Conservation (phyloP, 1,140 invertebrate species). For the Bombus polaris region DNA sequence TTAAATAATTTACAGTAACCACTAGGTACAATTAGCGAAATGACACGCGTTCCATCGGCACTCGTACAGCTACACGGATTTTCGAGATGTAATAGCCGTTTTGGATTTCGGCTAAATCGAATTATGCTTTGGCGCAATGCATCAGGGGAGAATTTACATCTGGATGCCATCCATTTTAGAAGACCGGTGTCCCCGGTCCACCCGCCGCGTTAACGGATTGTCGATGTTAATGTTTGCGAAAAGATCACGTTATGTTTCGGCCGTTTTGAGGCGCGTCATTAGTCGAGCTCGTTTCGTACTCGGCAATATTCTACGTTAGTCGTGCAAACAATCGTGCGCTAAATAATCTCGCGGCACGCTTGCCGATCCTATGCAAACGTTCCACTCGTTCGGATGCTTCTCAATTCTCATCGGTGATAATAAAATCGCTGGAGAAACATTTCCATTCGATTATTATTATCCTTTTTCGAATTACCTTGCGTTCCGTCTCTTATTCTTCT, state of each 20-base stretch:
- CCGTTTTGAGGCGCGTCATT: background rate
- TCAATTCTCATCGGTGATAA: background rate
- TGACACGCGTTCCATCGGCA: slow-evolving; percentile 31
- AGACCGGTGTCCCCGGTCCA: background rate
- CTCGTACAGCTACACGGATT: slow-evolving; percentile 22
- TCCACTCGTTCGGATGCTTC: background rate
- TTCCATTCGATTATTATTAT: background rate
- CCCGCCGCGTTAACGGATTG: background rate
- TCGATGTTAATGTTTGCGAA: slow-evolving; percentile 5
- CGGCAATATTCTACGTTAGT: background rate
- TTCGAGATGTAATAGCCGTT: slow-evolving; percentile 39
- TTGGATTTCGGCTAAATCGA: slow-evolving; percentile 56
- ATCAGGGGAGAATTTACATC: slow-evolving; percentile 36
- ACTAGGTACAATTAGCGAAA: slow-evolving; percentile 57
- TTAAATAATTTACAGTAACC: slow-evolving; percentile 53
- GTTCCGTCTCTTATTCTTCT: background rate
- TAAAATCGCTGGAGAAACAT: background rate
- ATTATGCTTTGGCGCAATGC: slow-evolving; percentile 51
- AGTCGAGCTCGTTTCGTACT: background rate
- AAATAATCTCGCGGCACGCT: background rate
- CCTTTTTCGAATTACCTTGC: no score
- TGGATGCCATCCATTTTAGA: slow-evolving; percentile 3
- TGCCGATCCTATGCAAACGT: no score
- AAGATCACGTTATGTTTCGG: slow-evolving; percentile 6
- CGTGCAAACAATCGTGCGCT: background rate